These are phyloP conservation scores for Tetragonula clypearis DNA, from an alignment of 1,140 invertebrate species.

Conservation along the genomic window DNA sequence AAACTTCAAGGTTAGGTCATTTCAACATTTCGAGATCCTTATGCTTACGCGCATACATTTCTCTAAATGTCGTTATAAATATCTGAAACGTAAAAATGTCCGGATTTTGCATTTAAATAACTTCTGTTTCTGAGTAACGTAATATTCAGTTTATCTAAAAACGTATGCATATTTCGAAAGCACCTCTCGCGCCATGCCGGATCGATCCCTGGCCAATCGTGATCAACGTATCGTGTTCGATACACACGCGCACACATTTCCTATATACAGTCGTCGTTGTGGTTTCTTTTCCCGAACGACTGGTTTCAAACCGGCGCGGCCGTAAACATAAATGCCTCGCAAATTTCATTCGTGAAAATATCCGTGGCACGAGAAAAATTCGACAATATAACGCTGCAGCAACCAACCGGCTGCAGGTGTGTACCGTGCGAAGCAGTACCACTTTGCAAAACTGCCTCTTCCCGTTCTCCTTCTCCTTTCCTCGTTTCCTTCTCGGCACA, in stretches of 20 bases:
- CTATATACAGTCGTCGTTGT: neutral
- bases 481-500: neutral
- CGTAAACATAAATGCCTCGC: conserved; percentile 1
- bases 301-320: neutral
- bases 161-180: neutral
- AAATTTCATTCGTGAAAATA: conserved; percentile 39
- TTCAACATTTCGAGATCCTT: no score
- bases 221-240: neutral
- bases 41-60: neutral
- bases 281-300: conserved; percentile 1
- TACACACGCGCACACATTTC: neutral
- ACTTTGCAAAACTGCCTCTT: conserved; percentile 37
- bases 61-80: neutral
- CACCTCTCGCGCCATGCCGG: neutral
- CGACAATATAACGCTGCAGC: conserved; percentile 54
- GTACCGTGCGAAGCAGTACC: conserved; percentile 61
- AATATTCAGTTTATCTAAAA: neutral
- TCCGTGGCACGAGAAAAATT: conserved; percentile 59
- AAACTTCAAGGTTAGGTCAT: neutral
- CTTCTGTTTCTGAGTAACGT: neutral
- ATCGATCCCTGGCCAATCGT: conserved; percentile 4
- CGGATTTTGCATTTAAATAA: neutral
- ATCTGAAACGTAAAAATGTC: neutral
- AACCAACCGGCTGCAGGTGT: conserved; percentile 48
- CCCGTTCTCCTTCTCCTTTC: conserved; percentile 43